phyloP scores from a whole-genome alignment of 2,888 invertebrate genomes.

The Yponomeuta cagnagella region DNA sequence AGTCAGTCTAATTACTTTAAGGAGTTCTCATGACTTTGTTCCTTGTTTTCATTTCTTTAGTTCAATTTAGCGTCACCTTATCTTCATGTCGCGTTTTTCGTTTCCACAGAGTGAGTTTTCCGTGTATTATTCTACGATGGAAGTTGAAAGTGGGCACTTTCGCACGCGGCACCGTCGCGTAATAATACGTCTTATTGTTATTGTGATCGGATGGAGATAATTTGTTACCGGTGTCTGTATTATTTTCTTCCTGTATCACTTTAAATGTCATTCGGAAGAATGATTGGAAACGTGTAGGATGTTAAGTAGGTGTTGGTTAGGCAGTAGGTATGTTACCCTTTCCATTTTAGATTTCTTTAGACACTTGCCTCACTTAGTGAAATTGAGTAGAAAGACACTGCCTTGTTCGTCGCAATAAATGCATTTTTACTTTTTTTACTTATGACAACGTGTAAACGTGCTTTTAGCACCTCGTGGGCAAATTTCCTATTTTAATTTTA shows the following conservation, averaged over 20 bases:
- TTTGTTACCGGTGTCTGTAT: not conserved
- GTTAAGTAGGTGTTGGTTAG: not conserved
- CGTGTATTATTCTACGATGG: not conserved
- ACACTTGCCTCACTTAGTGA: too few relatives aligned
- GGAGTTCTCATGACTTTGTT: not conserved
- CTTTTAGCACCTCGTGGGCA: too few relatives aligned
- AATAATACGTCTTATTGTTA: not conserved
- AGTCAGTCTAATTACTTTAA: not conserved
- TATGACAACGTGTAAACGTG: too few relatives aligned
- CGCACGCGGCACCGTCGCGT: conserved; percentile 1
- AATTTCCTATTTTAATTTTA: not conserved
- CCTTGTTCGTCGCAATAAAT: too few relatives aligned
- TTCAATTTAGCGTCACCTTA: not conserved
- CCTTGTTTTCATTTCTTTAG: not conserved
- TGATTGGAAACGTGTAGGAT: not conserved
- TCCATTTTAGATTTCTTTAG: too few relatives aligned
- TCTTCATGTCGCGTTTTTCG: not conserved
- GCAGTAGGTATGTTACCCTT: too few relatives aligned
- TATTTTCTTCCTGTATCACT: not conserved
- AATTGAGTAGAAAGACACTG: too few relatives aligned
- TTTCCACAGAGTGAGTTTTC: conserved; percentile 4
- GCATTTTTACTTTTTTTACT: too few relatives aligned
- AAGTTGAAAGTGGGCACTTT: conserved; percentile 8
- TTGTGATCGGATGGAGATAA: not conserved
- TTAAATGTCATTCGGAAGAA: not conserved